Evolutionary conservation across 2,113 vertebrate species (phyloP), one percentile per base, ranked within the genome.

Genomic region (Paratilapia polleni): DNA sequence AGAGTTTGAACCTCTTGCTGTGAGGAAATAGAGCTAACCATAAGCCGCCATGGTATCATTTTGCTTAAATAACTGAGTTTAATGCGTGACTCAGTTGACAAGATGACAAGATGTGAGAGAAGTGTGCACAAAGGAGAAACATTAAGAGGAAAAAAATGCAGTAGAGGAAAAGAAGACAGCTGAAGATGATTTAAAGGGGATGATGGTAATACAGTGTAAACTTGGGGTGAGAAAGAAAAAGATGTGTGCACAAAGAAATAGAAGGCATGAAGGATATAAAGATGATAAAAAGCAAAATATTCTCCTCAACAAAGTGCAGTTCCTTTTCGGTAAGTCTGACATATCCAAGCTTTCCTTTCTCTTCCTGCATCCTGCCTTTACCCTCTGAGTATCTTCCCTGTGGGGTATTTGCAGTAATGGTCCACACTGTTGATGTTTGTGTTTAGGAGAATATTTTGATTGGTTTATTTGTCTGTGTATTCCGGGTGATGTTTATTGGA

Each of bases 381-480:
- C 14, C 43, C 14, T 47, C 20, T 49, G 28, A 78, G 31, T 28
- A 26, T 79, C 56, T 43, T 86, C 57, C 66, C 7, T 8, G 17
- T 70, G 15, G 77, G 75, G 58, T 74, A 52, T 60, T 28, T 41
- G 13, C 36, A 26, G n/a, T 78, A 81, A 75, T 84, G 38, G 78
- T 52, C 28, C 24, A 28, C 31, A 43, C 60, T 83, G 56, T 56
- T 12, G 12, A 77, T 81, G 52, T 66, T 20, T 59, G 70, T 80
- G 59, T 68, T 47, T 62, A 28, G 22, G 49, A 59, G 31, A 47
- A 80, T 66, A 56, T 78, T 64, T 43, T 63, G 57, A 68, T 62
- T 73, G n/a, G 17, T 54, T 64, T 60, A n/a, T 75, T 78, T 60
- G 57, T 34, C 5, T 61, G 43, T 80, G 61, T 80, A 19, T 63